Percentiles rank a stretch among this genome's conserved stretches.
These are phyloP conservation scores for Channa argus DNA, from an alignment of 2,113 vertebrate genomes.

Conservation along the genomic window DNA sequence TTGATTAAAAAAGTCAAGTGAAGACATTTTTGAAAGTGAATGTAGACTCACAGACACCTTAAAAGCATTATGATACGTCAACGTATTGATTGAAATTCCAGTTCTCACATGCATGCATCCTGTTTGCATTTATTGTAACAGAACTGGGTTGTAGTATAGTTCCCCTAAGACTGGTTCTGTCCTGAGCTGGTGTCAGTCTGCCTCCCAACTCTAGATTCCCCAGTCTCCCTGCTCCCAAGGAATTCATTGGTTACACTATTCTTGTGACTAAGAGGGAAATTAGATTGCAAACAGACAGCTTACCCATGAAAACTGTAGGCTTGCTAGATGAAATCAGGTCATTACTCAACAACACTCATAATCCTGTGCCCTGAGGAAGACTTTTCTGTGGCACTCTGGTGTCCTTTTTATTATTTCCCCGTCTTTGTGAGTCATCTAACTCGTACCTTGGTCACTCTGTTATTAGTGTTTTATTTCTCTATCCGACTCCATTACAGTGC, in stretches of 20 bases:
- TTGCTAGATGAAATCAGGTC: slow-evolving; percentile 39
- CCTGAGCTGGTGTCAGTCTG: slow-evolving; percentile 33
- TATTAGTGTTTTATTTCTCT: neutral
- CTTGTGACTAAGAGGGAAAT: slow-evolving; percentile 46
- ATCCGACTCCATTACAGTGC: neutral
- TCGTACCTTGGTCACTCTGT: neutral
- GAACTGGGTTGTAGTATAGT: neutral
- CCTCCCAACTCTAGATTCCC: slow-evolving; percentile 52
- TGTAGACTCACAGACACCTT: neutral
- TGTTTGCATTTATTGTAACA: neutral
- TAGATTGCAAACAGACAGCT: slow-evolving; percentile 49
- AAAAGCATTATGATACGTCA: slow-evolving; percentile 9
- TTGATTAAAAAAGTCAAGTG: no score
- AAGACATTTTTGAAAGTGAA: no score
- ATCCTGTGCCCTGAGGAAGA: slow-evolving; percentile 21
- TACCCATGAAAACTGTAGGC: slow-evolving; percentile 31
- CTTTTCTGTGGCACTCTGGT: neutral
- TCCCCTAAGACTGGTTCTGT: slow-evolving; percentile 19
- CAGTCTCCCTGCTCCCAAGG: slow-evolving; percentile 53
- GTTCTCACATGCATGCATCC: neutral
- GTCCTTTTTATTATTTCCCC: neutral
- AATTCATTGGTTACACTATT: slow-evolving; percentile 58
- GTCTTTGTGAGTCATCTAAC: no score
- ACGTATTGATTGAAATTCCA: slow-evolving; percentile 2
- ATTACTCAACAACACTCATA: slow-evolving; percentile 34